phyloP scores from a whole-genome alignment of 1,140 invertebrate genomes.

The Scaptomyza graminum region DNA sequence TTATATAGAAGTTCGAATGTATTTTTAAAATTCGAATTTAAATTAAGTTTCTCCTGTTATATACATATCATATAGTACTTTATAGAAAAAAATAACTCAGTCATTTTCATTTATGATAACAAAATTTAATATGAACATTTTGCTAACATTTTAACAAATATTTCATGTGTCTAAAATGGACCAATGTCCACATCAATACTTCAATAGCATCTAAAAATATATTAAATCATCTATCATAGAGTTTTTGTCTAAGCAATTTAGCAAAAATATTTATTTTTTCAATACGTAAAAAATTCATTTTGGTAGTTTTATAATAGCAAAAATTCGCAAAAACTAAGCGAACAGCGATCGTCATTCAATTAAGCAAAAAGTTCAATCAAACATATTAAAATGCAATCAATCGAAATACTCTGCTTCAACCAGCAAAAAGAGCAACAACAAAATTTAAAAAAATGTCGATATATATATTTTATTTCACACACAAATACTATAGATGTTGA shows the following conservation, averaged over 20 bases:
- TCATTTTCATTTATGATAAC: background rate
- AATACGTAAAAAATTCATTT: background rate
- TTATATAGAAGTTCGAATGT: too few relatives aligned
- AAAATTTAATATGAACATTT: background rate
- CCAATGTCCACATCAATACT: too few relatives aligned
- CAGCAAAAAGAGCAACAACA: background rate
- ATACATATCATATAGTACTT: too few relatives aligned
- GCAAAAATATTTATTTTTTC: too few relatives aligned
- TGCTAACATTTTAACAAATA: too few relatives aligned
- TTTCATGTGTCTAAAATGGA: too few relatives aligned
- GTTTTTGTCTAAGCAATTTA: too few relatives aligned
- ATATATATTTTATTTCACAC: background rate
- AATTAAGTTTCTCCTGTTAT: too few relatives aligned
- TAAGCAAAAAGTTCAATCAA: background rate
- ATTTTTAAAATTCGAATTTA: too few relatives aligned
- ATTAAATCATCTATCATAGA: too few relatives aligned
- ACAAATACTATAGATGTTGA: background rate
- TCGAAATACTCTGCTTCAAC: background rate
- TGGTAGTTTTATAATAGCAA: constrained; percentile 1
- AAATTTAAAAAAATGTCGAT: background rate
- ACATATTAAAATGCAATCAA: constrained; percentile 12
- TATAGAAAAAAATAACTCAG: too few relatives aligned
- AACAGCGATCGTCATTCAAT: constrained; percentile 11
- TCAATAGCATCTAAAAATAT: too few relatives aligned
- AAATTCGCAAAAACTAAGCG: background rate